phyloP scores from a whole-genome alignment of 2,113 vertebrate species.

The Mobula birostris region DNA sequence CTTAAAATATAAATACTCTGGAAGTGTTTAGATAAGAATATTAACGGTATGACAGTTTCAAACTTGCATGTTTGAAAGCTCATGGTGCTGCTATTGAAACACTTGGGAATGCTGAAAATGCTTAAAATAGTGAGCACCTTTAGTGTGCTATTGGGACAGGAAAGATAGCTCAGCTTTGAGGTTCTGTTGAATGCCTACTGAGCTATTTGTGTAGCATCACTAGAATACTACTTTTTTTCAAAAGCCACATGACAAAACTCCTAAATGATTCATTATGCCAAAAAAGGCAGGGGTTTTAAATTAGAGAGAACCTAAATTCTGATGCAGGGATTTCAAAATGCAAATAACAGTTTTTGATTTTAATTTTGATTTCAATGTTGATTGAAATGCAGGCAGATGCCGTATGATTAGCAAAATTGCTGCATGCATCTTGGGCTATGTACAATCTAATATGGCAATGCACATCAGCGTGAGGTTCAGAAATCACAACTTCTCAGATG shows the following conservation, averaged over 20 bases:
- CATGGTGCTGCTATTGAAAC: neutral
- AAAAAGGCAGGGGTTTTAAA: neutral
- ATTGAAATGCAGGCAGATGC: too few relatives aligned
- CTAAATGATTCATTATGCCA: neutral
- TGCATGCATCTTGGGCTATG: too few relatives aligned
- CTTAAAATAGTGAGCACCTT: neutral
- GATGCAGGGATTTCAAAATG: too few relatives aligned
- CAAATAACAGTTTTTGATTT: too few relatives aligned
- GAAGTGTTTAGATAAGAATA: conserved; percentile 13
- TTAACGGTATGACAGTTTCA: conserved; percentile 15
- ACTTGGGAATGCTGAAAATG: neutral
- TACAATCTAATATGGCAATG: too few relatives aligned
- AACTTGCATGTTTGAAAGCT: conserved; percentile 3
- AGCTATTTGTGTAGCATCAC: too few relatives aligned
- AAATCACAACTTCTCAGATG: too few relatives aligned
- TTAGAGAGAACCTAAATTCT: too few relatives aligned
- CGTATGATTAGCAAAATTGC: too few relatives aligned
- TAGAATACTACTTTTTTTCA: neutral
- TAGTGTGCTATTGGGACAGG: neutral
- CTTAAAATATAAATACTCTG: conserved; percentile 21
- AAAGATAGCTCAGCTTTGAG: neutral
- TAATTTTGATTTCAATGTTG: too few relatives aligned
- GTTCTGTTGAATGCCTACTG: neutral
- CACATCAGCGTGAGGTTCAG: too few relatives aligned
- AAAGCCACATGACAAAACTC: neutral